Evolutionary conservation across 1,140 invertebrate species (phyloP), one percentile per base, ranked within the genome.

Genomic region (Drosophila ficusphila): DNA sequence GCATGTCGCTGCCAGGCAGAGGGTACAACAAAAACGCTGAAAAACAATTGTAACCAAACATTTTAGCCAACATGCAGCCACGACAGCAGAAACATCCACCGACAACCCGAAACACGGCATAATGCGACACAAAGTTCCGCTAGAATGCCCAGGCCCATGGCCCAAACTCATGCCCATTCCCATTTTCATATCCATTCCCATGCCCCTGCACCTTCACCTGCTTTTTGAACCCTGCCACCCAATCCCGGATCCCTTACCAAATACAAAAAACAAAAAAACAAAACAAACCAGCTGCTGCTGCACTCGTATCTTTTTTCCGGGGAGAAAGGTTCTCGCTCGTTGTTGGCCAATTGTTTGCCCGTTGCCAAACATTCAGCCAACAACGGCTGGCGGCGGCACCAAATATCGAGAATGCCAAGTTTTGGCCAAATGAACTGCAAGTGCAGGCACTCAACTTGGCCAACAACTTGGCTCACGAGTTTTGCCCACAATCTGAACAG

Each of bases 101-200:
- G 56, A 61, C 68, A 73, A 73, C 56, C 69, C 68, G 18, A 73
- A 74, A 74, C 70, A 74, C 73, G 75, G 76, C 81, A 85, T 85
- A 85, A 85, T 85, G 81, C 72, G 79, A 85, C 79, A 85, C 79
- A 85, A 76, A 76, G 79, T 85, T 85, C 79, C 79, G 79, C 79
- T 85, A 85, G 76, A 85, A 57, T 85, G 81, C 72, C 72, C 81
- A 79, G 44, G 56, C 61, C 73, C 49, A 76, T 56, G 58, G 72
- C 73, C 73, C 54, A 81, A 25, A 29, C 57, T 33, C 57, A 75
- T 34, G 19, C 23, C 21, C 48, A 42, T 25, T 7, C 42, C 23
- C 23, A 60, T 19, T 39, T 8, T 27, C 46, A 38, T 9, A 8
- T 12, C 14, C 36, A 39, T 16, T 19, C 16, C 34, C 34, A 36